Evolutionary conservation across 2,113 vertebrate species (phyloP), one percentile per base, ranked within the genome.

Genomic region (Opisthocomus hoazin): DNA sequence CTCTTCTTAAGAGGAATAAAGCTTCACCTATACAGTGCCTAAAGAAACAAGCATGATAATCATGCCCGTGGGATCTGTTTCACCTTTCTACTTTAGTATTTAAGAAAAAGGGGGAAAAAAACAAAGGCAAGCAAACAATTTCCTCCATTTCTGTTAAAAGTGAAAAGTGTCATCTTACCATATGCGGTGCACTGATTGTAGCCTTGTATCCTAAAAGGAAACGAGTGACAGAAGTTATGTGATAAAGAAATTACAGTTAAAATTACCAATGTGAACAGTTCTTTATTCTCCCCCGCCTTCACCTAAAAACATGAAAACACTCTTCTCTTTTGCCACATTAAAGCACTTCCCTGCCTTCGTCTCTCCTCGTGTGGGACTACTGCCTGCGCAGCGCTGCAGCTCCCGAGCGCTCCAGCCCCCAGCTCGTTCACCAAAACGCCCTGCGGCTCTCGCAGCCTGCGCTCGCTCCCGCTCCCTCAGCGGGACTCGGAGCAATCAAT

Each of bases 151-250:
- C 39, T 50, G 11, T 20, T 66, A 10, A 2, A 76, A 77, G 43
- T 15, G 22, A 46, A 32, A 50, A 70, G 68, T 48, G 75, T 19
- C 43, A 21, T 15, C 98, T 98, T 97, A 99, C 99, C 99, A 99
- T 99, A 83, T 99, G 99, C 1, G 99, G 99, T 22, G 99, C 99
- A 34, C 99, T 99, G 97, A 99, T 99, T 13, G 99, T 99, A 30
- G 99, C 99, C 93, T 98, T 98, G 98, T 98, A 99, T 11, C 99
- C 99, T 99, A 88, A 58, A 94, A 96, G 56, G 81, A 96, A 93
- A 79, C 0, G 0, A 30, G 48, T 5, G 45, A 41, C 48, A 37
- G 15, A 24, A 29, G 14, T 92, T 34, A 53, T 0, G 6, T 5
- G 12, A 53, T 14, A 45, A 48, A 43, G 24, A 63, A 70, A 41